These are phyloP conservation scores for Acipenser transmontanus DNA, from an alignment of 2,797 vertebrate species.

Conservation along the genomic window DNA sequence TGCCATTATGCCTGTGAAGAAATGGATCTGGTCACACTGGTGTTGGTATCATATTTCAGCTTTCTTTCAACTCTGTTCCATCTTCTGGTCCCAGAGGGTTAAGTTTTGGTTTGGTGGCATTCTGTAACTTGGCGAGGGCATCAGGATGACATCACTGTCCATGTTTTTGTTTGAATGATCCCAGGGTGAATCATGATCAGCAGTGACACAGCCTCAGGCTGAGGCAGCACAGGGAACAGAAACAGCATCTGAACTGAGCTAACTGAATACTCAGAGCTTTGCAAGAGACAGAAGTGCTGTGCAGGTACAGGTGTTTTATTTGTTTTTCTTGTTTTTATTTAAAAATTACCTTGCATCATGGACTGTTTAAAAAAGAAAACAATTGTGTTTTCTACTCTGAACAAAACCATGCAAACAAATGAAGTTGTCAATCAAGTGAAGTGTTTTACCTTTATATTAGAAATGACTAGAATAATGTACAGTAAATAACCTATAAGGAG, in stretches of 20 bases:
- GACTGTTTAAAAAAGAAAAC: too few relatives aligned
- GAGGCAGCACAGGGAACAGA: conserved; percentile 1
- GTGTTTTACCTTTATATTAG: too few relatives aligned
- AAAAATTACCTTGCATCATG: too few relatives aligned
- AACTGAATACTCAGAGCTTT: not conserved
- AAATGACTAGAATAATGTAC: too few relatives aligned
- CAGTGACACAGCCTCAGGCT: conserved; percentile 6
- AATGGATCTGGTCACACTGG: too few relatives aligned
- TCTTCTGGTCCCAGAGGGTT: conserved; percentile 15
- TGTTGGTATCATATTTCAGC: too few relatives aligned
- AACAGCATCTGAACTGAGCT: conserved; percentile 6
- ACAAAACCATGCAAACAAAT: too few relatives aligned
- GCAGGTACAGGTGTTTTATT: conserved; percentile 4
- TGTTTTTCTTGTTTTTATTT: not conserved
- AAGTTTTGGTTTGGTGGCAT: conserved; percentile 22
- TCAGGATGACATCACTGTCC: conserved; percentile 24
- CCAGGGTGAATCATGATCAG: conserved; percentile 13
- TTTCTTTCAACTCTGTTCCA: not conserved
- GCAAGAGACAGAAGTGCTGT: conserved; percentile 5
- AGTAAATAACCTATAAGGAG: too few relatives aligned
- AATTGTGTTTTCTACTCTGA: too few relatives aligned
- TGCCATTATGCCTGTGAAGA: too few relatives aligned
- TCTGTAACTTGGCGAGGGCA: conserved; percentile 23
- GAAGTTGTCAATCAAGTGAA: too few relatives aligned
- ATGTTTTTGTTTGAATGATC: conserved; percentile 7